phyloP scores from a whole-genome alignment of 2,888 invertebrate genomes.

The Brachypalpus laphriformis region DNA sequence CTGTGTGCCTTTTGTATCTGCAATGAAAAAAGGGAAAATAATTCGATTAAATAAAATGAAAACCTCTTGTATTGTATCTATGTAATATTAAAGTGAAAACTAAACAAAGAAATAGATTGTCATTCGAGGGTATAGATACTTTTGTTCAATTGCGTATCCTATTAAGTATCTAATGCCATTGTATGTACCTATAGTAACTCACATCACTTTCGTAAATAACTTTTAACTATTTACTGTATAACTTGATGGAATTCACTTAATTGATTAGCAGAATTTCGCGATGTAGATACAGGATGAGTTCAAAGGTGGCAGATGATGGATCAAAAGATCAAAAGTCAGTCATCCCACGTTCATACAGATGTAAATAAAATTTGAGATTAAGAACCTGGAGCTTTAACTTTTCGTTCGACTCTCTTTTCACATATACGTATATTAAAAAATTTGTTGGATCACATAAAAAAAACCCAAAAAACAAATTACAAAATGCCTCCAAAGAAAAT shows the following conservation, averaged over 20 bases:
- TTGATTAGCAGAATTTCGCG: not conserved
- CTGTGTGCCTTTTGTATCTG: conserved; percentile 52
- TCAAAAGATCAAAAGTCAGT: no score
- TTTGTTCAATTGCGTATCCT: not conserved
- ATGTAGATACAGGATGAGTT: not conserved
- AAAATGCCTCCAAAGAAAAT: not conserved
- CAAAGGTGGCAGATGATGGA: no score
- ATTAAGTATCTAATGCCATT: not conserved
- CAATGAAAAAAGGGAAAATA: conserved; percentile 14
- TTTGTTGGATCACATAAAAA: not conserved
- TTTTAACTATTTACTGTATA: not conserved
- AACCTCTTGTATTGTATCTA: not conserved
- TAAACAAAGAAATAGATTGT: not conserved
- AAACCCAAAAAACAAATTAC: not conserved
- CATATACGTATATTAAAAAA: not conserved
- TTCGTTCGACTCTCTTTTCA: no score
- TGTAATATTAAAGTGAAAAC: not conserved
- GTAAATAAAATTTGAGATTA: no score
- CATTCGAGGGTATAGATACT: not conserved
- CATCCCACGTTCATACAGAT: no score
- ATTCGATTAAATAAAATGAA: not conserved
- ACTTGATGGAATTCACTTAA: not conserved
- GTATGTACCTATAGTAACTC: no score
- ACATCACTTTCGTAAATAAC: not conserved
- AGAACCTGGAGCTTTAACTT: no score